Percentiles rank a stretch among this genome's conserved stretches.
Evolutionary conservation across 35 echinoderm and acorn worm genomes (phyloP).

Genomic region (Anneissia japonica): DNA sequence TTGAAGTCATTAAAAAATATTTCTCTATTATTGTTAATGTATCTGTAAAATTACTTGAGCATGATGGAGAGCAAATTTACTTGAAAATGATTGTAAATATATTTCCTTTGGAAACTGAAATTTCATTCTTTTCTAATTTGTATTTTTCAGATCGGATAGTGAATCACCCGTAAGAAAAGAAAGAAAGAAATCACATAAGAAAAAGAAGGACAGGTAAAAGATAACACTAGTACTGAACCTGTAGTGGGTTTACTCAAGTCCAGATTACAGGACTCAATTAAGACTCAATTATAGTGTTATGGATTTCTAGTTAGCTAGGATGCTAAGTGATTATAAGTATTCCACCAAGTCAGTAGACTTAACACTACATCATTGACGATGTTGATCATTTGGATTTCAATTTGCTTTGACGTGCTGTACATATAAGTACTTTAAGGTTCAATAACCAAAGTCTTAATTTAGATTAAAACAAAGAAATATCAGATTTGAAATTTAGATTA

Average conservation of each 20-base stretch:
- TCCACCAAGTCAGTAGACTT: background rate
- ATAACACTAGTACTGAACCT: background rate
- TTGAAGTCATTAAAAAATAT: background rate
- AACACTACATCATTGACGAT: background rate
- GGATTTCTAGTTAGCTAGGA: no score
- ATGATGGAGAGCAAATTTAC: background rate
- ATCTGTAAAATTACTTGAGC: background rate
- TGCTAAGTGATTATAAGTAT: background rate
- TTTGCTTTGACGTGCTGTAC: no score
- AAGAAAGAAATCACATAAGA: slow-evolving; percentile 96
- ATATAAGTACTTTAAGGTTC: no score
- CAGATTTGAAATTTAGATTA: no score
- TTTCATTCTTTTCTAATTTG: slow-evolving; percentile 1
- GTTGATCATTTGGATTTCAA: no score
- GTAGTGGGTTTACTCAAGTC: no score
- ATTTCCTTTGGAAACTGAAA: background rate
- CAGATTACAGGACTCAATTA: background rate
- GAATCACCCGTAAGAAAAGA: slow-evolving; percentile 86
- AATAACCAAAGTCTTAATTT: no score
- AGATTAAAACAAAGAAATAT: no score
- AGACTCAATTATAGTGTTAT: background rate
- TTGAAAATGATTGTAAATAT: background rate
- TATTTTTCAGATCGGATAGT: slow-evolving; percentile 78
- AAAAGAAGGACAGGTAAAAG: slow-evolving; percentile 74
- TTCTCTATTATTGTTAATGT: background rate